Evolutionary conservation across 2,797 vertebrate genomes (phyloP).

Genomic region (Discoglossus pictus): DNA sequence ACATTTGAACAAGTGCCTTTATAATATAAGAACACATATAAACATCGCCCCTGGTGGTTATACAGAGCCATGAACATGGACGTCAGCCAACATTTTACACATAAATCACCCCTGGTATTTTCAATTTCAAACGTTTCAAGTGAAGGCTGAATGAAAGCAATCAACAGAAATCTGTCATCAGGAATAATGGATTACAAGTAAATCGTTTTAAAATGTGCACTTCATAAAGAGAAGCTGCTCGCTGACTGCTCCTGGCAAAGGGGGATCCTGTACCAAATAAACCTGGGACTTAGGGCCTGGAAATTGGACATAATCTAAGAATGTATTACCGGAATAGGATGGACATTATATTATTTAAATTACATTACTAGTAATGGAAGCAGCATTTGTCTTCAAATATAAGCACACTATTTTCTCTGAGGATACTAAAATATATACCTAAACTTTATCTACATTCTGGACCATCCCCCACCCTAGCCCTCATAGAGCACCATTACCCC

Average conservation of each 20-base stretch:
- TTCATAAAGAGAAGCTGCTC: conserved; percentile 43
- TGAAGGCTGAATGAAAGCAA: conserved; percentile 19
- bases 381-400: no score
- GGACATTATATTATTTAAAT: no score
- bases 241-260: conserved; percentile 15
- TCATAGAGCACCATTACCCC: no score
- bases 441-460: no score
- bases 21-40: no score
- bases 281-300: conserved; percentile 7
- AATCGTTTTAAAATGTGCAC: conserved; percentile 41
- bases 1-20: no score
- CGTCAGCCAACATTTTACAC: not conserved
- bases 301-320: no score
- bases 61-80: not conserved
- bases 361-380: no score
- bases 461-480: no score
- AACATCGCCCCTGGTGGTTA: conserved; percentile 5
- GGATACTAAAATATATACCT: no score
- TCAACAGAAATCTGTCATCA: conserved; percentile 33
- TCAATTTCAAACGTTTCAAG: conserved; percentile 23
- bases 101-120: conserved; percentile 13
- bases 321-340: no score
- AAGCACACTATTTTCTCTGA: no score
- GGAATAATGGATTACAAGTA: conserved; percentile 22
- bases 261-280: conserved; percentile 46